phyloP scores from a whole-genome alignment of 2,113 vertebrate species.

The Psittacula cyanocephala region DNA sequence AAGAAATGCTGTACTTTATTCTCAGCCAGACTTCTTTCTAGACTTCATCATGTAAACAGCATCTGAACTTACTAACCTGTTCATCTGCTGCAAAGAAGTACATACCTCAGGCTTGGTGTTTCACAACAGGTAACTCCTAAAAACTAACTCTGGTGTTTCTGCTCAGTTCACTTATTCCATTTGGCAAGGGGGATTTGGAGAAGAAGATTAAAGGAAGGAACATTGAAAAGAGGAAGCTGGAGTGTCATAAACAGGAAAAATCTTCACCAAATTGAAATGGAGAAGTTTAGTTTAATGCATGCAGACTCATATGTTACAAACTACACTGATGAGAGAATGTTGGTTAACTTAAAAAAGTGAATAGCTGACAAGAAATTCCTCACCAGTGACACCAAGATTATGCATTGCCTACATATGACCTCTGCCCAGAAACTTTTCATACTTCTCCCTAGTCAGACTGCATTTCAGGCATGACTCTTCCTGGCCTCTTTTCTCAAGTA shows the following conservation, averaged over 20 bases:
- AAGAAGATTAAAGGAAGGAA: neutral
- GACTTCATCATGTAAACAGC: neutral
- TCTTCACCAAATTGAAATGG: neutral
- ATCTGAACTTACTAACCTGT: neutral
- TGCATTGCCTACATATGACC: neutral
- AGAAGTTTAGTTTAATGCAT: neutral
- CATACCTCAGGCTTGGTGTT: neutral
- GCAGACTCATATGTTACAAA: neutral
- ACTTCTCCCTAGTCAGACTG: neutral
- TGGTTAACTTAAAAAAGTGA: neutral
- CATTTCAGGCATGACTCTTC: neutral
- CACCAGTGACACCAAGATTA: neutral
- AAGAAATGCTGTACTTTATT: neutral
- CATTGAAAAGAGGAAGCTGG: neutral
- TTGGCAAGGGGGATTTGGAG: neutral
- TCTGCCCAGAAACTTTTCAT: neutral
- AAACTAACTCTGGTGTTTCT: neutral
- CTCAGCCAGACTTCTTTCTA: neutral
- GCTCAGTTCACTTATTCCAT: neutral
- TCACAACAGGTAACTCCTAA: neutral
- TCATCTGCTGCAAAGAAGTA: neutral
- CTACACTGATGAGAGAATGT: neutral
- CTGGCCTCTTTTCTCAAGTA: neutral
- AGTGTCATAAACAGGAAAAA: neutral
- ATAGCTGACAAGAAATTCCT: neutral